A percentile compares a stretch with the other conserved stretches of the same genome.
These are phyloP conservation scores for Acanthoscelides obtectus DNA, from an alignment of 2,888 invertebrate species.

Conservation along the genomic window DNA sequence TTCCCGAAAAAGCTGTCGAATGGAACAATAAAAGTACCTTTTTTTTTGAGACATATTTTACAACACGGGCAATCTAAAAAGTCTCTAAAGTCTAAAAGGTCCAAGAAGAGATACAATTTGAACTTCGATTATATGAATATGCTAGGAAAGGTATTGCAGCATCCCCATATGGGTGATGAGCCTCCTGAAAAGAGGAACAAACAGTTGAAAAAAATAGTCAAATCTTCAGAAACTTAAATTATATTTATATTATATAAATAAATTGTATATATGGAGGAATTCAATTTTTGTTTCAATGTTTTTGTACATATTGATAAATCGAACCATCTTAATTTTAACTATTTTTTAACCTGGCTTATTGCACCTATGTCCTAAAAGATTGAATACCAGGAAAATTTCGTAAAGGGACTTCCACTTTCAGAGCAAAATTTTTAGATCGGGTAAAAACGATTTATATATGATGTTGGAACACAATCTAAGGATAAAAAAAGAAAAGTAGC, in stretches of 20 bases:
- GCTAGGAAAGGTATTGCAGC: background rate
- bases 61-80: background rate
- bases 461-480: no score
- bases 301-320: no score
- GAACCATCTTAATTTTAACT: no score
- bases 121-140: background rate
- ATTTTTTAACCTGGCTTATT: no score
- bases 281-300: background rate
- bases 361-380: no score
- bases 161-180: background rate
- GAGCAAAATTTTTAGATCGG: no score
- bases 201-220: background rate
- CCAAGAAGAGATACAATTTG: background rate
- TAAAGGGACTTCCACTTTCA: no score
- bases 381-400: no score
- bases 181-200: background rate
- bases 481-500: no score
- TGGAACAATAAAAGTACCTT: background rate
- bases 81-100: background rate
- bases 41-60: background rate
- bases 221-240: background rate
- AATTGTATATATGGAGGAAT: background rate
- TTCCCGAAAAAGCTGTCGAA: background rate
- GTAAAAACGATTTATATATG: no score
- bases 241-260: background rate